Evolutionary conservation across 2,113 vertebrate species (phyloP), one percentile per base, ranked within the genome.

Genomic region (Phrynosoma platyrhinos): DNA sequence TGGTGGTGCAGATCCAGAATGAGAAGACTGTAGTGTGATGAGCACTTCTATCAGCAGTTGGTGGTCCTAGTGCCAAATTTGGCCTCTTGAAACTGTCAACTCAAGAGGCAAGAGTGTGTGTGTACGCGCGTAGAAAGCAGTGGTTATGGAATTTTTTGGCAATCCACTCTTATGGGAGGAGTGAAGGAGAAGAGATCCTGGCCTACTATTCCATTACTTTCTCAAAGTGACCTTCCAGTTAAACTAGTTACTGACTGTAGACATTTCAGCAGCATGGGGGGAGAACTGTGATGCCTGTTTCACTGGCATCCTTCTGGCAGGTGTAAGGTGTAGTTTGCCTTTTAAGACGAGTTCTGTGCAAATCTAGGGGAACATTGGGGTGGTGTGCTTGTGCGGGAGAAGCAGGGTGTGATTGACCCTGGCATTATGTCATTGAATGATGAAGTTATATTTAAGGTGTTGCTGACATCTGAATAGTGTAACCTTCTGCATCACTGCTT

Each of bases 391-490:
- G 0, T 20, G 66, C 42, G 89, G 91, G 91, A 90, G 91, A 88
- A 30, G 47, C 93, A 93, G 92, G 94, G 66, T 74, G 9, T 86
- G 85, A 88, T 93, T 1, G 75, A 87, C 87, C 13, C 86, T 36
- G 58, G 30, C 95, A 88, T 96, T 91, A 92, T 94, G 92, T 77
- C 91, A 75, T 91, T 89, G 88, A 82, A 79, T 30, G 92, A 89
- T 82, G 90, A 90, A 90, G 90, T 93, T 79, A 36, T 90, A 30
- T 90, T 93, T 89, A 79, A 92, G 95, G 95, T 95, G 94, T 89
- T 75, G 36, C 85, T 5, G 94, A 95, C 93, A 84, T 93, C 85
- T 91, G 95, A 96, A 96, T 95, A 96, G 96, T 95, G 96, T 93
- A 93, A 95, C 94, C 95, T 95, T 93, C 94, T 92, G 92, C 92